Conservation (phyloP, 2,888 invertebrate genomes). For the Eilema sororculum region DNA sequence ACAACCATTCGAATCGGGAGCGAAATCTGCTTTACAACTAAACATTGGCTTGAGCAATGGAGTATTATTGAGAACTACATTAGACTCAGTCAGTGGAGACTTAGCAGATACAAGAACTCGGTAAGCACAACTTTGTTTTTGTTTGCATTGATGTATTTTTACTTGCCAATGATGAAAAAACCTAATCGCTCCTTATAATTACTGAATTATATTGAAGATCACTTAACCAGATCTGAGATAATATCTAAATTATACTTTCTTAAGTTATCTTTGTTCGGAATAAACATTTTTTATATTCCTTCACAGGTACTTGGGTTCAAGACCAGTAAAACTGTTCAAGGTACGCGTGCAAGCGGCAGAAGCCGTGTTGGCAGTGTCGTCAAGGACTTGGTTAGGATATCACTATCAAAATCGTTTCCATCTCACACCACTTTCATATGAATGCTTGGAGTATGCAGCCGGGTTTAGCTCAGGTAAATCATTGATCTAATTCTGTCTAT, state of each 20-base stretch:
- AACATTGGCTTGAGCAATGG: constrained; percentile 99
- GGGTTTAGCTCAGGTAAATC: constrained; percentile 93
- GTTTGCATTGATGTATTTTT: not conserved
- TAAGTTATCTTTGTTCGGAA: not conserved
- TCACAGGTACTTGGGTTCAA: constrained; percentile 94
- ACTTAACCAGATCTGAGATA: constrained; percentile 83
- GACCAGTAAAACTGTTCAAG: constrained; percentile 98
- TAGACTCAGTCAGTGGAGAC: constrained; percentile 98
- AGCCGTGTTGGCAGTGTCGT: constrained; percentile 98
- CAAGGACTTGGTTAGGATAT: constrained; percentile 99
- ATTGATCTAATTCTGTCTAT: not conserved
- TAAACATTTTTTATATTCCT: not conserved
- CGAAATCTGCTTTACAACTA: constrained; percentile 92
- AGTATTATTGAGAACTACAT: constrained; percentile 95
- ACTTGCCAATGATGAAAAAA: constrained; percentile 74
- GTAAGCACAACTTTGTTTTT: constrained; percentile 51
- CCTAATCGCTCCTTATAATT: constrained; percentile 87
- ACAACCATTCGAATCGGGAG: constrained; percentile 90
- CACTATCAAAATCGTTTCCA: constrained; percentile 99
- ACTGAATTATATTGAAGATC: constrained; percentile 87
- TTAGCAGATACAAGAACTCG: constrained; percentile 98
- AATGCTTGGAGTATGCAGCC: constrained; percentile 98
- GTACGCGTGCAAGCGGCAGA: constrained; percentile 98
- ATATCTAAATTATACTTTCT: not conserved
- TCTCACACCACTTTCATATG: constrained; percentile 97